These are phyloP conservation scores for Tenthredo mesomela DNA, from an alignment of 2,888 invertebrate species.

Conservation along the genomic window DNA sequence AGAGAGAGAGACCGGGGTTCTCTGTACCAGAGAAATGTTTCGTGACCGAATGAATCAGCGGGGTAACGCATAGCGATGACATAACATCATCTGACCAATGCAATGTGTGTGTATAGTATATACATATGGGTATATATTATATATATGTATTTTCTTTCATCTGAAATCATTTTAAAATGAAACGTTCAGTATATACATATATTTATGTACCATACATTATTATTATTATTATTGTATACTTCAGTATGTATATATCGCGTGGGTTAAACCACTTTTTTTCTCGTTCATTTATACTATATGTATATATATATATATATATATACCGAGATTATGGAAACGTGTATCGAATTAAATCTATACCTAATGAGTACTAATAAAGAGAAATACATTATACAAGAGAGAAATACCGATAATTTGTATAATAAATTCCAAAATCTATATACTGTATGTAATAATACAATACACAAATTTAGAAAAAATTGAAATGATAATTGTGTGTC, in stretches of 20 bases:
- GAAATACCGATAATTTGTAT: too few species aligned
- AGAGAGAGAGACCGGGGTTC: constrained; percentile 54
- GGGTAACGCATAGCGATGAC: constrained; percentile 47
- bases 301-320: not conserved
- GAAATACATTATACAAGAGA: too few species aligned
- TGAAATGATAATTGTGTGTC: too few species aligned
- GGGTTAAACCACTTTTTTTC: not conserved
- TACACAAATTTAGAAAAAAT: too few species aligned
- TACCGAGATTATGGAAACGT: not conserved
- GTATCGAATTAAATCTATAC: not conserved
- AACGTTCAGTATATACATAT: not conserved
- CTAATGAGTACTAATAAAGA: too few species aligned
- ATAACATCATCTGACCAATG: constrained; percentile 49
- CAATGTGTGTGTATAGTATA: not conserved
- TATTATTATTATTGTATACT: not conserved
- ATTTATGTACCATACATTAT: not conserved
- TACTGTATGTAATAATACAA: too few species aligned
- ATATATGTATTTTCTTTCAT: not conserved
- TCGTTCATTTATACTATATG: not conserved
- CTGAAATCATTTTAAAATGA: not conserved
- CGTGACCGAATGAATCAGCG: constrained; percentile 46
- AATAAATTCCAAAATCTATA: too few species aligned
- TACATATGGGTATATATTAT: not conserved
- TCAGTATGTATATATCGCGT: not conserved
- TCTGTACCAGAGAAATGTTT: constrained; percentile 34